Conservation (phyloP, 2,888 invertebrate species). For the Pasiphila rectangulata region DNA sequence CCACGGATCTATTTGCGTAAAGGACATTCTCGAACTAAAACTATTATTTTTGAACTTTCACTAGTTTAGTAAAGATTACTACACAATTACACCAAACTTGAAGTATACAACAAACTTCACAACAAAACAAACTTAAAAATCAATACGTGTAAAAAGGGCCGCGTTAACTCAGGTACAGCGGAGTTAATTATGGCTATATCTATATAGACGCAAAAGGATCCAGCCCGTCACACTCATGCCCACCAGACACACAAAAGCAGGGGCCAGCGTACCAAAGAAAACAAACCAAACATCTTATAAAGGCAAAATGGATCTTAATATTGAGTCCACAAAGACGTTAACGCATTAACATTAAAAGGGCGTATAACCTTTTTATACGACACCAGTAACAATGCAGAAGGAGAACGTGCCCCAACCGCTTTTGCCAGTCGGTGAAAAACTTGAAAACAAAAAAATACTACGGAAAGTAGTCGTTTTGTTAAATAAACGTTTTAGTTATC, state of each 20-base stretch:
- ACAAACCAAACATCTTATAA: conserved; percentile 46
- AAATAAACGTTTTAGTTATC: conserved; percentile 8
- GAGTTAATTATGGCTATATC: conserved; percentile 70
- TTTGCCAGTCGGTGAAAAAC: conserved; percentile 67
- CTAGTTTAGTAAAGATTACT: no score
- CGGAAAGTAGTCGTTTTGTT: conserved; percentile 37
- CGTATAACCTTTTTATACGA: conserved; percentile 50
- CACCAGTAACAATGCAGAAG: conserved; percentile 57
- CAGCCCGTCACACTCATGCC: conserved; percentile 73
- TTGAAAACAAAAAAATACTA: conserved; percentile 38
- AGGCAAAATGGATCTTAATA: conserved; percentile 56
- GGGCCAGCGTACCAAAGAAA: conserved; percentile 54
- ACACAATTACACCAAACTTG: background rate
- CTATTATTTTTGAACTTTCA: no score
- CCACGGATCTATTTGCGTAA: no score
- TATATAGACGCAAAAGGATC: conserved; percentile 71
- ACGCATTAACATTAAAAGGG: conserved; percentile 37
- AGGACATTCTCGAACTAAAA: no score
- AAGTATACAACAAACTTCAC: background rate
- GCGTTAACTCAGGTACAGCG: conserved; percentile 68
- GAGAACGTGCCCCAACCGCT: conserved; percentile 77
- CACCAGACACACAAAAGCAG: conserved; percentile 74
- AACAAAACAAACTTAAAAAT: conserved; percentile 30
- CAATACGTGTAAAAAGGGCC: conserved; percentile 51
- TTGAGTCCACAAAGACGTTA: conserved; percentile 53